A percentile compares a stretch with the other conserved stretches of the same genome.
Conservation (phyloP, 2,797 vertebrate genomes). For the Valencia hispanica region DNA sequence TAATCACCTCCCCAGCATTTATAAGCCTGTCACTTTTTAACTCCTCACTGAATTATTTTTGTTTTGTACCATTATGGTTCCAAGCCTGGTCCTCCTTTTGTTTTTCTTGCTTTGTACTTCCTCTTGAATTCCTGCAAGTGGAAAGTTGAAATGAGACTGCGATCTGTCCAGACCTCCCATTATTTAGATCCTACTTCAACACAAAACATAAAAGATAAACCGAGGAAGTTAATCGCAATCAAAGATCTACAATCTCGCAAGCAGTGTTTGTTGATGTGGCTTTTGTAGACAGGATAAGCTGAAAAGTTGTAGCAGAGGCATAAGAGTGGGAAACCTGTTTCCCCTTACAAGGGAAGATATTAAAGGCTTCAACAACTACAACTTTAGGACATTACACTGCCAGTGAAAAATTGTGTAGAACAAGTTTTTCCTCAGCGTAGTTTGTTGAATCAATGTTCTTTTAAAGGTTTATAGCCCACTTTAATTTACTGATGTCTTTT, state of each 20-base stretch:
- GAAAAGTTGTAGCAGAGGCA: not conserved
- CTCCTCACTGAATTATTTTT: too few species aligned
- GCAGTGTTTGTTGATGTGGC: not conserved
- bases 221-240: not conserved
- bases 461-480: not conserved
- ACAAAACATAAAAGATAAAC: not conserved
- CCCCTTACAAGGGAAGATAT: too few species aligned
- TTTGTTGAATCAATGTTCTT: not conserved
- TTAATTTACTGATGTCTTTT: too few species aligned
- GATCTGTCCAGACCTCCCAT: too few species aligned
- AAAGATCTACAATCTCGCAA: not conserved
- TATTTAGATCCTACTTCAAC: too few species aligned
- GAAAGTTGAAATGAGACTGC: too few species aligned
- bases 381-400: not conserved
- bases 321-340: too few species aligned
- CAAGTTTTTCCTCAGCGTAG: not conserved
- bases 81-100: not conserved
- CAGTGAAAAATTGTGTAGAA: not conserved
- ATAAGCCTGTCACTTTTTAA: too few species aligned
- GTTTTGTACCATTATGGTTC: not conserved
- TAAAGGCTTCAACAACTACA: too few species aligned
- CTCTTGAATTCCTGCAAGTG: too few species aligned
- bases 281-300: not conserved
- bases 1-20: not conserved
- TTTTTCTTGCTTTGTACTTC: not conserved